Conservation (phyloP, 2,113 vertebrate species). For the Etheostoma cragini region DNA sequence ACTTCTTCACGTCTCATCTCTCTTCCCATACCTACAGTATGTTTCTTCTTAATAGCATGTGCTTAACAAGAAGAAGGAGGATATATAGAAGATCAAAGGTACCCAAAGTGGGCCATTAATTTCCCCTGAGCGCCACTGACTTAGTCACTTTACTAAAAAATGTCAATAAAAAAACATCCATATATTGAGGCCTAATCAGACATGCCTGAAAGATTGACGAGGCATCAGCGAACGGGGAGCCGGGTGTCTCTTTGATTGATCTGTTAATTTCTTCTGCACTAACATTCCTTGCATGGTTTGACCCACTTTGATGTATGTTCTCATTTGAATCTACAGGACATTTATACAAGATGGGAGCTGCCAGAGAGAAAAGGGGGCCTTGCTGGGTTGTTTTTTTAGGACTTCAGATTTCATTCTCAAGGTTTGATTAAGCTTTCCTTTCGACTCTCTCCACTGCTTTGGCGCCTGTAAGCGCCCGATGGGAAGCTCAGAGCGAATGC, state of each 20-base stretch:
- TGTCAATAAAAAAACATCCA: slow-evolving; percentile 53
- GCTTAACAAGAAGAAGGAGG: slow-evolving; percentile 44
- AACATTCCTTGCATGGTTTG: slow-evolving; percentile 47
- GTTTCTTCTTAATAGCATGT: slow-evolving; percentile 31
- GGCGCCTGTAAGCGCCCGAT: slow-evolving; percentile 29
- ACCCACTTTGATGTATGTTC: slow-evolving; percentile 70
- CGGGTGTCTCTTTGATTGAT: slow-evolving; percentile 69
- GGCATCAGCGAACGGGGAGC: slow-evolving; percentile 43
- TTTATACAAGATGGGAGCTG: slow-evolving; percentile 19
- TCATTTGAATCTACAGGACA: slow-evolving; percentile 51
- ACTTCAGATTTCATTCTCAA: slow-evolving; percentile 51
- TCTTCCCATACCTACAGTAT: not conserved
- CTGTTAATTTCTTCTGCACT: slow-evolving; percentile 63
- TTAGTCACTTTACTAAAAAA: slow-evolving; percentile 63
- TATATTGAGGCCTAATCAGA: slow-evolving; percentile 59
- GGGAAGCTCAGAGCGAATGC: slow-evolving; percentile 40
- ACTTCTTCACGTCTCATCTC: slow-evolving; percentile 16
- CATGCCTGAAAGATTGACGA: slow-evolving; percentile 53
- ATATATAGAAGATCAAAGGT: slow-evolving; percentile 67
- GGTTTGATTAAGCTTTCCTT: slow-evolving; percentile 61
- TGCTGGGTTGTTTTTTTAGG: slow-evolving; percentile 35
- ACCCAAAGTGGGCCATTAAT: slow-evolving; percentile 66
- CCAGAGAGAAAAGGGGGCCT: slow-evolving; percentile 7
- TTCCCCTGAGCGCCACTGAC: slow-evolving; percentile 38
- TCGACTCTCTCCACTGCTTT: slow-evolving; percentile 40